Conservation (phyloP, 2,888 invertebrate genomes). For the Perizoma flavofasciatum region DNA sequence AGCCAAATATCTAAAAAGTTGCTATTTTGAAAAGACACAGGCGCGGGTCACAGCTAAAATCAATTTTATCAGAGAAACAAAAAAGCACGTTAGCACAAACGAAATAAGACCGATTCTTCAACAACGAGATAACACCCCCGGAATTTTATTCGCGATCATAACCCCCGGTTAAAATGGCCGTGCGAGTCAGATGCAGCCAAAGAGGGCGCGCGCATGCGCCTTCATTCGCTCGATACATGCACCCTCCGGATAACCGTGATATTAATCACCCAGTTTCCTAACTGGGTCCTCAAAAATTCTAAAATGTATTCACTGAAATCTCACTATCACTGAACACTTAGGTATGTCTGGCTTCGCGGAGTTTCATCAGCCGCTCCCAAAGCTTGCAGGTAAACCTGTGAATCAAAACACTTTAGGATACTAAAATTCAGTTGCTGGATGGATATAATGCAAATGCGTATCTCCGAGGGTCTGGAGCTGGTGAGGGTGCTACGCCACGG, state of each 20-base stretch:
- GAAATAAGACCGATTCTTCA: constrained; percentile 25
- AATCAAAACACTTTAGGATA: constrained; percentile 31
- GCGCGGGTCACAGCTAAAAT: constrained; percentile 16
- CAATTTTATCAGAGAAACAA: constrained; percentile 12
- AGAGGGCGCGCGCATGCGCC: constrained; percentile 78
- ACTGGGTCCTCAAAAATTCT: constrained; percentile 4
- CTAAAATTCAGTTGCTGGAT: constrained; percentile 9
- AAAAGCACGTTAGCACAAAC: constrained; percentile 12
- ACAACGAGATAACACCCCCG: constrained; percentile 32
- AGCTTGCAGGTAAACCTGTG: constrained; percentile 24
- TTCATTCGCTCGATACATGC: constrained; percentile 76
- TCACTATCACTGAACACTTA: constrained; percentile 22
- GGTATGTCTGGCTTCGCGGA: background rate
- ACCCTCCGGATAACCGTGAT: constrained; percentile 64
- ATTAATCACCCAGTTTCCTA: constrained; percentile 50
- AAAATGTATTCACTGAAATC: constrained; percentile 26
- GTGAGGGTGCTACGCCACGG: constrained; percentile 58
- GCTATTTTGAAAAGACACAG: constrained; percentile 8
- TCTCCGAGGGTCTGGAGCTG: constrained; percentile 25
- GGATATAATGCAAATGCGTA: constrained; percentile 18
- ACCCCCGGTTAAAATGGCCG: constrained; percentile 73
- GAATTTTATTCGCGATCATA: constrained; percentile 50
- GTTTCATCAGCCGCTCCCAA: constrained; percentile 21
- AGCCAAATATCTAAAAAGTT: constrained; percentile 3
- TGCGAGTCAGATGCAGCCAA: constrained; percentile 65